Base-by-base conservation (phyloP, 2,113 vertebrate genomes). In the Etheostoma cragini region DNA sequence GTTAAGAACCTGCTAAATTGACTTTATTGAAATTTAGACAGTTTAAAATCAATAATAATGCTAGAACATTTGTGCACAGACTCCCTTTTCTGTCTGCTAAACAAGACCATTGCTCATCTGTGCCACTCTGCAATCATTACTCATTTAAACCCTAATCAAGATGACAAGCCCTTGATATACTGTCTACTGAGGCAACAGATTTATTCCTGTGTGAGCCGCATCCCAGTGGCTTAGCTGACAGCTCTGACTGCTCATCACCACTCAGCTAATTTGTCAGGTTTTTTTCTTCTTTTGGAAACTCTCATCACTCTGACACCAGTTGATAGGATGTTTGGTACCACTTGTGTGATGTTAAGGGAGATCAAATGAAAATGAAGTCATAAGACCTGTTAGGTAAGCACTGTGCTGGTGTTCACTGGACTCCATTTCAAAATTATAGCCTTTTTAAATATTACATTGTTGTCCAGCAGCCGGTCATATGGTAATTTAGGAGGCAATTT, bases 161-260 rank as follows among this genome's bases (percentile, higher is more conserved):
- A 2, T 68, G 63, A 56, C 76, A 42, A 70, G 58, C 66, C 63
- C 8, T 8, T 63, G 65, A 75, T 80, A 14, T 0, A 16, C 66
- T 45, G 38, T 60, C 60, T 19, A 26, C 50, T 38, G 76, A 60
- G 14, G 62, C 60, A 57, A 63, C 79, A 75, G 15, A 74, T 87
- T 76, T 60, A 76, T 72, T 53, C 57, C 1, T 24, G 73, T 84
- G 30, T 83, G 91, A 92, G 83, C 17, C 26, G 15, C 87, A 45
- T 49, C 57, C 85, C 92, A 91, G 94, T 71, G 26, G 19, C n/a
- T 79, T 17, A 66, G 92, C 78, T 93, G 94, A 95, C 93, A 95
- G 93, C 74, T 82, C 86, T 83, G 90, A 91, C 87, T 63, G 1
- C 47, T 72, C 83, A 52, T 91, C 88, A 64, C 35, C 26, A 35